These are phyloP conservation scores for Xerus inauris DNA, from an alignment of 2,113 vertebrate species.

Conservation along the genomic window DNA sequence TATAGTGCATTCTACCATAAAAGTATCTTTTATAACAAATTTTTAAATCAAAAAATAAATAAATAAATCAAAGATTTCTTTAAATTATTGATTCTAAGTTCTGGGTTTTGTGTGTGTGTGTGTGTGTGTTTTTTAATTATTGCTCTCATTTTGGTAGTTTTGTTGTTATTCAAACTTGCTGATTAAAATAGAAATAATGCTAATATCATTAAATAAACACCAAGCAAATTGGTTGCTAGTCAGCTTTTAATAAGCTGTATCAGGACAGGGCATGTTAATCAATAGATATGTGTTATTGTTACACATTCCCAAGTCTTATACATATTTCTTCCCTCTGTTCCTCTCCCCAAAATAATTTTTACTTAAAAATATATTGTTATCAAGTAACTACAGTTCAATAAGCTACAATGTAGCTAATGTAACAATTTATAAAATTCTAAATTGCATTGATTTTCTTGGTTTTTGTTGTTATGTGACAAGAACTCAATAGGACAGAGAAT, in stretches of 20 bases:
- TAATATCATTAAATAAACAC: slow-evolving; percentile 30
- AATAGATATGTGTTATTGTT: neutral
- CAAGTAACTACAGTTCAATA: neutral
- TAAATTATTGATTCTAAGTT: slow-evolving; percentile 74
- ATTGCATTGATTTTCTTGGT: neutral
- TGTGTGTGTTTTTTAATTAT: neutral
- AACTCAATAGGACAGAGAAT: neutral
- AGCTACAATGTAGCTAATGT: neutral
- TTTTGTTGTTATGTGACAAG: slow-evolving; percentile 3
- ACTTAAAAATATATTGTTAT: slow-evolving; percentile 20
- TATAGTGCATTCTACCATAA: slow-evolving; percentile 56
- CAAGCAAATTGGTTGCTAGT: neutral
- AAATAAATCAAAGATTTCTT: too few species aligned
- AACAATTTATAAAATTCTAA: slow-evolving; percentile 12
- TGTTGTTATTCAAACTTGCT: slow-evolving; percentile 37
- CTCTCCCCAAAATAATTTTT: neutral
- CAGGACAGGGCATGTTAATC: neutral
- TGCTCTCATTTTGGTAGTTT: neutral
- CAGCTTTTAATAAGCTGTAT: neutral
- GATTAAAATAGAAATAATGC: slow-evolving; percentile 47
- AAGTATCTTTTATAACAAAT: slow-evolving; percentile 50
- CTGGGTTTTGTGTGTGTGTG: neutral
- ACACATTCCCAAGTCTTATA: neutral
- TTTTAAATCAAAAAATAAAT: slow-evolving; percentile 73
- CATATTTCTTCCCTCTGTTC: neutral